Base-by-base conservation (phyloP, 2,888 invertebrate genomes). In the Chrysotoxum bicinctum region DNA sequence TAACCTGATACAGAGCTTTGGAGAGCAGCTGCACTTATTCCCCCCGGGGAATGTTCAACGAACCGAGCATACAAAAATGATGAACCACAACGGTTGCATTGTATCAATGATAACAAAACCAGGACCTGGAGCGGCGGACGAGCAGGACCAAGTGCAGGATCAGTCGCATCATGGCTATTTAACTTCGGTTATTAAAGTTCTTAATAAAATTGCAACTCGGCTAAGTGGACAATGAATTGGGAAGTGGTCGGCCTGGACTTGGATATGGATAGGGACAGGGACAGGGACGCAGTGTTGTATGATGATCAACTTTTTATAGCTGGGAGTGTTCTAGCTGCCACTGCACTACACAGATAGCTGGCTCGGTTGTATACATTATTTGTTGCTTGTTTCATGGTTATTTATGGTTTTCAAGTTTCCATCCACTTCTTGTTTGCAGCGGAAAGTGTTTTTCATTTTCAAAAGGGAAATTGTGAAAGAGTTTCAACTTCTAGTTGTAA, bases 381-480 rank as follows among this genome's bases (percentile, higher is more conserved):
- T 84, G 68, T 68, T 74, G 64, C 32, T 75, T 75, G 83, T 58
- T 84, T 74, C 70, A 60, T 58, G 58, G 78, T 70, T 84, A 79
- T 79, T 84, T 79, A 84, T 79, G 79, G 60, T 12, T 52, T 68
- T 52, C 50, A 58, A 74, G 73, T 78, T 64, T 70, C 52, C 64
- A 56, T 40, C 54, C 70, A 32, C 62, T 74, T 40, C 30, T 64
- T 66, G 3, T 19, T n/a, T 30, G 43, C 37, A 16, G 43, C 45
- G 7, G 23, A 14, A n/a, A 64, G 62, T 64, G 64, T 64, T 64
- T 45, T 64, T 19, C 64, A 43, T 45, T 62, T 14, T 5, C 19
- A 32, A n/a, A 26, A 32, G 19, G 12, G 9, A 12, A 62, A 43
- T 19, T 62, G 12, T 37, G 12, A 30, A 26, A 40, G 62, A 43